Base-by-base conservation (phyloP, 2,888 invertebrate species). In the Sphaerophoria rueppellii region DNA sequence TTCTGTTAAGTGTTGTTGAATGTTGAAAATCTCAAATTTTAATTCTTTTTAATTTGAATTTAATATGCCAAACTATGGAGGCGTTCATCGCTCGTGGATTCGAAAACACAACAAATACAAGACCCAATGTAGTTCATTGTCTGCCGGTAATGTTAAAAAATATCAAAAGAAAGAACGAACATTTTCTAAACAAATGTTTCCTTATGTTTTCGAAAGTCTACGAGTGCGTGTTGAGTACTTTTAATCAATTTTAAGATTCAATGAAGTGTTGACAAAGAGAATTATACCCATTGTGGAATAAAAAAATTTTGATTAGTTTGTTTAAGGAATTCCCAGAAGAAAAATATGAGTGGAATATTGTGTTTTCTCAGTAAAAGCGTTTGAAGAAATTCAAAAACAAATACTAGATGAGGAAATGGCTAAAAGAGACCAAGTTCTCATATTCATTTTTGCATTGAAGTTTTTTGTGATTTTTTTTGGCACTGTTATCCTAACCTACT, bases 51-150 rank as follows among this genome's bases (percentile, higher is more conserved):
- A n/a, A 34, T 40, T 40, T 40, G 40, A 7, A 0, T 40, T 7
- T 60, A 74, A 12, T n/a, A 82, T 83, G 82, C 79, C 79, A 3
- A 74, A 35, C 2, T 74, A 71, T 58, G 71, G 75, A 60, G 79
- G 75, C 43, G 70, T 72, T 6, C 79, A 48, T 5, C 79, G 67
- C 0, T 75, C 82, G 6, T 83, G 82, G 82, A 48, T 83, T 35
- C 46, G 71, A 14, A 50, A 67, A 60, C 71, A 67, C 32, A 58
- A 60, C 55, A 79, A 75, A 35, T 75, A 83, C 43, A 79, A 67
- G 9, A 60, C 75, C 0, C 74, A 74, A 24, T 83, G 65, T 58
- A 65, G 67, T 54, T 83, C 79, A 0, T 37, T 83, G 65, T 79
- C 82, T 0, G 79, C 82, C 52, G 82, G 82, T 83, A 83, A 81